Evolutionary conservation across 2,888 invertebrate species (phyloP), one percentile per base, ranked within the genome.

Genomic region (Masnerella sp.): DNA sequence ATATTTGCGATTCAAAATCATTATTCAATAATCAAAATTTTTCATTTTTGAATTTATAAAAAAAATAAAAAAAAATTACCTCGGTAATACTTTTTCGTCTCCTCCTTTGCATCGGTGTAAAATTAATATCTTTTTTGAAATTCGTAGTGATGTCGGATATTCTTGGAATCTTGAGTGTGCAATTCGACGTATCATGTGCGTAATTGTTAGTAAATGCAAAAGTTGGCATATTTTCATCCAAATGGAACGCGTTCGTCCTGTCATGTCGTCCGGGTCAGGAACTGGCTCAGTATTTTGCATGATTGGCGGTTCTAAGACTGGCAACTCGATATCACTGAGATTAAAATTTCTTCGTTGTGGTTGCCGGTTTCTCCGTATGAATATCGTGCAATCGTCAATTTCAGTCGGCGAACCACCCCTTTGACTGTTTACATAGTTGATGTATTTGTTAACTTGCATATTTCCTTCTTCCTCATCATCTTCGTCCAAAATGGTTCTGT

Each of bases 381-480:
- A 78, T 5, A 87, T 54, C 0, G 87, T 87, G 28, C 81, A 85
- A 18, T 87, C 86, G 9, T 85, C 85, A 1, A 72, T 65, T 1
- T 83, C 81, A 2, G 80, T 78, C 11, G 38, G 25, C 4, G 47
- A 30, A 11, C 49, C 62, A 11, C 47, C 61, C 43, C 64, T 54
- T 32, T 51, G 47, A 9, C 32, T 22, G 17, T 28, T 58, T 0
- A 71, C 71, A 2, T 58, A 74, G 43, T 81, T 79, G 1, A 9
- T 77, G 62, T 0, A 47, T 7, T 47, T 79, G 77, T n/a, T 72
- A 42, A 42, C 17, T 30, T 20, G 71, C 36, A 0, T 69, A 45
- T 15, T 58, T 73, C 1, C 78, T 76, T 18, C 85, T 77, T 30
- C 80, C 67, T 42, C 14, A 69, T 65, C 2, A 79, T 83, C 1